Base-by-base conservation (phyloP, 2,797 vertebrate species). In the Eleutherodactylus coqui region DNA sequence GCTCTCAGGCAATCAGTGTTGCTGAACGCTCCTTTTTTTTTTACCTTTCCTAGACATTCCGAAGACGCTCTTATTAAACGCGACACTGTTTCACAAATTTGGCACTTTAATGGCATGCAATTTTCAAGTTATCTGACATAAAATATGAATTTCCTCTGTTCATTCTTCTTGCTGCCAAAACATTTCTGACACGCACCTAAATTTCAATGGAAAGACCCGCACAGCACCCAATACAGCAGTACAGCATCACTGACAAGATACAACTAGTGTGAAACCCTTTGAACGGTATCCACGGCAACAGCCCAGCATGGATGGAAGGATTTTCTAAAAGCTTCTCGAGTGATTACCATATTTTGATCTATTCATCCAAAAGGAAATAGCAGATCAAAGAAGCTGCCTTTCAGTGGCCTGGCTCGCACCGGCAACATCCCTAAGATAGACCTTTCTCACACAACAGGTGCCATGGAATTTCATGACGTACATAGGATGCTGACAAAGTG, bases 291-390 rank as follows among this genome's bases (percentile, higher is more conserved):
- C 86, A 87, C 14, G 58, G 86, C 41, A 84, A 87, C 86, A 84
- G 76, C 82, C 55, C 86, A 87, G 86, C 82, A 87, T 87, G 86
- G 29, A 80, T 45, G 75, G 55, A 76, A 84, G 75, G 43, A 75
- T 87, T 84, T 84, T 87, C 86, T 87, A 80, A 84, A 84, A 87
- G 82, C 76, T 80, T 64, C 47, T 87, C n/a, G 16, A 69, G 58
- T 58, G 82, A 87, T 87, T 84, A 84, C 82, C 86, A 87, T 87
- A 87, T 84, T 87, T 79, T 84, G 82, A 84, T 84, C 53, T 87
- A 75, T 87, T 84, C 77, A 87, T 79, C 64, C 53, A 36, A 60
- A 87, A 45, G 69, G 43, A 87, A 84, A 84, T 67, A 47, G 43
- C 49, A 84, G 43, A 87, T 87, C 82, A 87, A 84, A 87, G 86